A percentile compares a stretch with the other conserved stretches of the same genome.
Conservation (phyloP, 2,797 vertebrate genomes). For the Lepilemur septentrionalis region DNA sequence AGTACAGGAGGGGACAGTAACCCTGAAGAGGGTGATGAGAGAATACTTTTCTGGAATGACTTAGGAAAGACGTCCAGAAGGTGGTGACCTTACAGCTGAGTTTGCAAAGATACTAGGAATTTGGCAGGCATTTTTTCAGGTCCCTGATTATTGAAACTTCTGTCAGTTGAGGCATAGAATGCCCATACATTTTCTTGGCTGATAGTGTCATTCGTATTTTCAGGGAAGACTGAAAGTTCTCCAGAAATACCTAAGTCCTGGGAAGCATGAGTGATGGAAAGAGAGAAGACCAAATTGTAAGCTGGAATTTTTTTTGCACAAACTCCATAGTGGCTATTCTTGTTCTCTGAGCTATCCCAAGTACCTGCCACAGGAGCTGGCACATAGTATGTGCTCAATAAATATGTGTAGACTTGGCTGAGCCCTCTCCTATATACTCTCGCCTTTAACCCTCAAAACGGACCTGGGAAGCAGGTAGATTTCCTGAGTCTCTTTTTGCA, state of each 20-base stretch:
- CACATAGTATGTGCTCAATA: not conserved
- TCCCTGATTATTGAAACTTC: not conserved
- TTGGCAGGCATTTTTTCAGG: not conserved
- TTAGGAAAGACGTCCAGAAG: not conserved
- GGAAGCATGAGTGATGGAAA: not conserved
- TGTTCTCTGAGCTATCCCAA: too few relatives aligned
- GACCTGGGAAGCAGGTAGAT: fast-evolving
- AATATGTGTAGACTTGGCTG: fast-evolving
- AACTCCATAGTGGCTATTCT: too few relatives aligned
- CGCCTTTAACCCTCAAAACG: not conserved
- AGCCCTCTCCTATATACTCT: not conserved
- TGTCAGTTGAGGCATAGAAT: too few relatives aligned
- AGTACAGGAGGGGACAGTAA: not conserved
- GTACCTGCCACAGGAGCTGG: not conserved
- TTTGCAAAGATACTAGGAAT: not conserved
- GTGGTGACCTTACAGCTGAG: not conserved
- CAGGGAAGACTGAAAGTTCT: not conserved
- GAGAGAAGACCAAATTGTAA: not conserved
- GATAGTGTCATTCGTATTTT: not conserved
- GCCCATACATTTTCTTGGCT: not conserved
- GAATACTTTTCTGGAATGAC: not conserved
- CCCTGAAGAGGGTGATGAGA: not conserved
- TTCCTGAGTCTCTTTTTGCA: not conserved
- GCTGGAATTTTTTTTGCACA: not conserved
- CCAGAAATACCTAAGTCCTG: not conserved